Percentiles rank a stretch among this genome's conserved stretches.
Conservation (phyloP, 2,797 vertebrate genomes). For the Myotis findleyi region DNA sequence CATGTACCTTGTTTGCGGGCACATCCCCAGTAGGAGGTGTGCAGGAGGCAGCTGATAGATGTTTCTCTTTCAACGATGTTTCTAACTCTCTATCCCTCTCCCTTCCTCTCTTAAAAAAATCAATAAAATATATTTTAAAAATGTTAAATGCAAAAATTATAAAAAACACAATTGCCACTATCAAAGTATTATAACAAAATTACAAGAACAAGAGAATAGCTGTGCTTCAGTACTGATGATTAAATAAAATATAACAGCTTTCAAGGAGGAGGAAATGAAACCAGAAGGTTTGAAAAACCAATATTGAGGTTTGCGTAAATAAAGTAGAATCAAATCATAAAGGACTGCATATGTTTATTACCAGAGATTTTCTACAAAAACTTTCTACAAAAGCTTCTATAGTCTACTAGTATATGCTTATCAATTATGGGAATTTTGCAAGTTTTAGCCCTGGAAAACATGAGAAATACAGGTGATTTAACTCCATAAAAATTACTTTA, state of each 20-base stretch:
- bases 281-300: conserved; percentile 1
- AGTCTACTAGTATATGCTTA: not conserved
- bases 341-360: not conserved
- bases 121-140: not conserved
- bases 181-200: not conserved
- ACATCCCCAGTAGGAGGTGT: too few species aligned
- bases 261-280: conserved; percentile 46
- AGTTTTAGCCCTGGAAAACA: not conserved
- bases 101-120: too few species aligned
- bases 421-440: not conserved
- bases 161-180: conserved; percentile 6
- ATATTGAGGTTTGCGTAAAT: conserved; percentile 29
- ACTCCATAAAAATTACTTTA: not conserved
- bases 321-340: conserved; percentile 28
- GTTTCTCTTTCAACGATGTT: too few species aligned
- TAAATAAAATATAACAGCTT: conserved; percentile 50
- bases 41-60: too few species aligned
- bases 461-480: not conserved
- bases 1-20: too few species aligned
- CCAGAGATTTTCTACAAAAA: not conserved
- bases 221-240: not conserved
- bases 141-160: conserved; percentile 18
- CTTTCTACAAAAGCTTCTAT: not conserved
- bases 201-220: not conserved
- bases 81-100: too few species aligned